Base-by-base conservation (phyloP, 2,888 invertebrate species). In the Azorinus chamasolen region DNA sequence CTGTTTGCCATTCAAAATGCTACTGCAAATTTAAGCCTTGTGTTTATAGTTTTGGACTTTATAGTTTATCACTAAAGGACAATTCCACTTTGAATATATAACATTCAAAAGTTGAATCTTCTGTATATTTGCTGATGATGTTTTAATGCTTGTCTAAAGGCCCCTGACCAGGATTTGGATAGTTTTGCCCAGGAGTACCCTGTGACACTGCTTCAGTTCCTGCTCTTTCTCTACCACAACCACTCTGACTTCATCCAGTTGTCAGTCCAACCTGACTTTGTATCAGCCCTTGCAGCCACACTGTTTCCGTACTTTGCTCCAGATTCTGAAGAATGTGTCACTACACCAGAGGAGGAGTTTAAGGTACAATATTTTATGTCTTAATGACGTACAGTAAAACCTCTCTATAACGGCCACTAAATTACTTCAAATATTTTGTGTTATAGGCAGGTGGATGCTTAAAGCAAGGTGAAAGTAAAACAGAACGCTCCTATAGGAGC, bases 171-270 rank as follows among this genome's bases (percentile, higher is more conserved):
- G 82, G 83, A 83, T 32, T 77, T 79, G 25, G 83, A 83, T 8
- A 65, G 70, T n/a, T 90, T 88, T 86, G 69, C 90, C 20, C 83
- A 86, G 41, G 93, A 94, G 61, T 94, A 94, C 86, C 93, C 94
- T 2, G 91, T 93, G 27, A 93, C 94, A 2, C 83, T 95, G 76
- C 91, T 95, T 66, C 94, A 97, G 95, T 97, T 99, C 86, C 94
- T 99, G 45, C 97, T 98, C 91, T 98, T 98, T 90, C 94, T 99
- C 18, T 99, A 99, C 94, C 98, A 98, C 93, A 98, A 98, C 91
- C 95, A 98, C 85, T 96, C 97, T 0, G 98, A 99, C 93, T 97
- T 99, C 91, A 96, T 97, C 94, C 96, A 96, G 10, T 95, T 98
- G 16, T 97, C 98, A 94, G 97, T 97, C 96, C 96, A 96, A 1